Percentiles rank a stretch among this genome's conserved stretches.
These are phyloP conservation scores for Anguilla anguilla DNA, from an alignment of 2,797 vertebrate genomes.

Conservation along the genomic window DNA sequence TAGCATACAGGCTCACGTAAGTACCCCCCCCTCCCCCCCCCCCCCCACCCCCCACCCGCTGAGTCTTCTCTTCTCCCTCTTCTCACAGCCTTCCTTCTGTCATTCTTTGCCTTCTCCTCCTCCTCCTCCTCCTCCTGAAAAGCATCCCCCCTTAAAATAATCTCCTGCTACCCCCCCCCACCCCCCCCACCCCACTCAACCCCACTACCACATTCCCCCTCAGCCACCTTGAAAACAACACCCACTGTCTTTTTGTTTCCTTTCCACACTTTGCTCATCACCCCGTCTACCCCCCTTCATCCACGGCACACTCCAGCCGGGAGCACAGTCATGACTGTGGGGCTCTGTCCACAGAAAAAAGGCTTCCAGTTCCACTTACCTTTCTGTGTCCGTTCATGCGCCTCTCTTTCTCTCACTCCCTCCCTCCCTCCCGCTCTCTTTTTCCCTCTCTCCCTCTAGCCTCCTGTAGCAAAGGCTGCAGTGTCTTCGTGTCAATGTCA, in stretches of 20 bases:
- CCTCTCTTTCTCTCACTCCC: conserved; percentile 47
- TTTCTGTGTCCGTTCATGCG: not conserved
- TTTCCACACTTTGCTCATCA: not conserved
- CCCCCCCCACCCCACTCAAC: not conserved
- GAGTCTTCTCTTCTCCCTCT: no score
- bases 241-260: not conserved
- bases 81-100: not conserved
- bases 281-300: not conserved
- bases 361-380: conserved; percentile 18
- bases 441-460: conserved; percentile 58
- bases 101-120: not conserved
- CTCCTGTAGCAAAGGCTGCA: conserved; percentile 53
- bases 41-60: not conserved
- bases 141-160: not conserved
- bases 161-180: not conserved
- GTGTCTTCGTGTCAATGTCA: conserved; percentile 66
- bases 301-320: not conserved
- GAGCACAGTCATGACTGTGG: not conserved
- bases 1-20: not conserved
- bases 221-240: conserved; percentile 14
- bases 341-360: not conserved
- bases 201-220: not conserved
- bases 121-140: not conserved
- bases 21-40: not conserved
- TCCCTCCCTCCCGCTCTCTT: not conserved